A percentile compares a stretch with the other conserved stretches of the same genome.
These are phyloP conservation scores for Ciconia maguari DNA, from an alignment of 2,113 vertebrate species.

Conservation along the genomic window DNA sequence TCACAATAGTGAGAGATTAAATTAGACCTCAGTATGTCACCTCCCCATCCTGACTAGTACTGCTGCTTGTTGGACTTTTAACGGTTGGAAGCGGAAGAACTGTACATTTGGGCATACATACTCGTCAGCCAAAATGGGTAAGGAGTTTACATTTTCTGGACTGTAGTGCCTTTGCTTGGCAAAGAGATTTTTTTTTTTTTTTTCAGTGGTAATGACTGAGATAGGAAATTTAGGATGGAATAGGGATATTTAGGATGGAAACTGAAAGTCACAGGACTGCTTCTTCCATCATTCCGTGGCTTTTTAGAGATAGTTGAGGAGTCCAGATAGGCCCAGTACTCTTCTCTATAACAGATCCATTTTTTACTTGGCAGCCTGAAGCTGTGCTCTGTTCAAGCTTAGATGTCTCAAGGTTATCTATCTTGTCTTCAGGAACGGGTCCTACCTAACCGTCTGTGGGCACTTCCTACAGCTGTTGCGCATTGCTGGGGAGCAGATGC, in stretches of 20 bases:
- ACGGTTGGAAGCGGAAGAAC: not conserved
- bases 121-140: not conserved
- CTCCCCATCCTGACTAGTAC: not conserved
- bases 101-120: not conserved
- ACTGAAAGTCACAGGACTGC: not conserved
- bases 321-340: not conserved
- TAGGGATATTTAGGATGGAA: not conserved
- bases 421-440: not conserved
- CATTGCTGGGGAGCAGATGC: not conserved
- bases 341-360: not conserved
- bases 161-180: not conserved
- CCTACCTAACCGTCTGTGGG: not conserved
- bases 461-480: not conserved
- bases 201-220: rapidly evolving
- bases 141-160: not conserved
- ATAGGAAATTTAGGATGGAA: not conserved
- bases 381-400: not conserved
- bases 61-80: not conserved
- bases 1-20: conserved; percentile 12
- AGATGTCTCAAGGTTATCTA: not conserved
- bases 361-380: not conserved
- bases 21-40: not conserved
- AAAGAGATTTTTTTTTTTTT: not conserved
- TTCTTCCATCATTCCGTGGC: not conserved
- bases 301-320: not conserved